Evolutionary conservation across 2,797 vertebrate genomes (phyloP).

Genomic region (Cossypha dichroa): DNA sequence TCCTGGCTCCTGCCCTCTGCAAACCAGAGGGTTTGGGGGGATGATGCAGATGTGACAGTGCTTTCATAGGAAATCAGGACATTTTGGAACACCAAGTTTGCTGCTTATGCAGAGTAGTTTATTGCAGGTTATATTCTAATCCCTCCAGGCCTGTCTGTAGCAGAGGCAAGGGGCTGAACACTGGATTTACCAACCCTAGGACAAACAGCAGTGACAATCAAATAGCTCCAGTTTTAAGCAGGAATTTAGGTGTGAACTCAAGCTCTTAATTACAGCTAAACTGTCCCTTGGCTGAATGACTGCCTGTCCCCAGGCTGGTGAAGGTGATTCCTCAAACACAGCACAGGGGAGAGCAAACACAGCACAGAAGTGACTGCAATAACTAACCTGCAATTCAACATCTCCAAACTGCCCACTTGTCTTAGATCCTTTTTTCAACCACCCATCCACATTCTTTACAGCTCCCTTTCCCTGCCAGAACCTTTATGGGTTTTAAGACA

Average conservation of each 20-base stretch:
- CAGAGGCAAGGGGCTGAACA: background rate
- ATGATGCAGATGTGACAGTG: fast-evolving
- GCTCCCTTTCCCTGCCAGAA: background rate
- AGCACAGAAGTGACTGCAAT: background rate
- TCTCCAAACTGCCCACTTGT: background rate
- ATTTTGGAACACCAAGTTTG: background rate
- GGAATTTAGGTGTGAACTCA: background rate
- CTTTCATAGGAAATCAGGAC: background rate
- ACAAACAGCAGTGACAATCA: background rate
- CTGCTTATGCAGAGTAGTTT: background rate
- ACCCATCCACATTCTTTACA: fast-evolving
- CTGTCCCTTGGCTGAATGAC: background rate
- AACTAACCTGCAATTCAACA: background rate
- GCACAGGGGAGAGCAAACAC: background rate
- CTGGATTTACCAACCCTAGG: background rate
- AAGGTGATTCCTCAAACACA: background rate
- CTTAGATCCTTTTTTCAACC: background rate
- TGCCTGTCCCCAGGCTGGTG: background rate
- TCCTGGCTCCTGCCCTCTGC: background rate
- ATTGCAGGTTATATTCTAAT: background rate
- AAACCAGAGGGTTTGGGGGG: fast-evolving
- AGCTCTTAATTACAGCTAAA: background rate
- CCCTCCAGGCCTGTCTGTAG: background rate
- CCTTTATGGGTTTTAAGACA: background rate
- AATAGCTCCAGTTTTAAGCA: background rate